A percentile compares a stretch with the other conserved stretches of the same genome.
phyloP scores from a whole-genome alignment of 2,888 invertebrate species.

The Nephrocerus scutellatus region DNA sequence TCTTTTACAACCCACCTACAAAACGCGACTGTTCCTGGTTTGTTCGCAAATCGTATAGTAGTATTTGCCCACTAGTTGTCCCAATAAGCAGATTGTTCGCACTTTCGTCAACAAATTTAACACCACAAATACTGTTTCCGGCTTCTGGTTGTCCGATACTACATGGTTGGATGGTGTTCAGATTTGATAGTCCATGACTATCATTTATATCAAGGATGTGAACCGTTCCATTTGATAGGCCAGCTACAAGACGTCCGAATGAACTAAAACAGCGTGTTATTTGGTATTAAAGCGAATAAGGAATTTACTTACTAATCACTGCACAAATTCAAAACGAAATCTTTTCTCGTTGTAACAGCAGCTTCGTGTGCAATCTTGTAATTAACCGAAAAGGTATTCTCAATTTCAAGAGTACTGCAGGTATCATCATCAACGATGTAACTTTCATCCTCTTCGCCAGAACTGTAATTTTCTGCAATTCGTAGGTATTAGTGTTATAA shows the following conservation, averaged over 20 bases:
- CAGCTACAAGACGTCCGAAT: conserved; percentile 49
- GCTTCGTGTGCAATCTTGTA: conserved; percentile 48
- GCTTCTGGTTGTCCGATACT: conserved; percentile 6
- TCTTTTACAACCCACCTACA: no score
- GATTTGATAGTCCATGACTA: conserved; percentile 36
- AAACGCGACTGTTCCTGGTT: conserved; percentile 46
- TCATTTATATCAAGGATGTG: conserved; percentile 50
- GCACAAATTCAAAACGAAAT: conserved; percentile 56
- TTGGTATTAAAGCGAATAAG: not conserved
- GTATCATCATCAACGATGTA: conserved; percentile 35
- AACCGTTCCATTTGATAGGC: conserved; percentile 49
- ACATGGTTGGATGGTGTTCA: conserved; percentile 10
- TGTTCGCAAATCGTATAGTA: conserved; percentile 45
- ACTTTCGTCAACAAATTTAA: conserved; percentile 37
- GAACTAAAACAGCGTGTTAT: conserved; percentile 17
- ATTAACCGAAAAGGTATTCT: conserved; percentile 30
- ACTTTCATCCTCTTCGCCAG: conserved; percentile 27
- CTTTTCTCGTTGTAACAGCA: conserved; percentile 50
- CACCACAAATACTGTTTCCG: conserved; percentile 29
- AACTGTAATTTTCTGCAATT: conserved; percentile 12
- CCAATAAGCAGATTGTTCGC: conserved; percentile 34
- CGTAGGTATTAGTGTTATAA: not conserved
- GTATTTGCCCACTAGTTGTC: conserved; percentile 33
- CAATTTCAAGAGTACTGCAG: conserved; percentile 33
- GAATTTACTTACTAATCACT: conserved; percentile 50